Conservation (phyloP, 2,888 invertebrate species). For the Adela reaumurella region DNA sequence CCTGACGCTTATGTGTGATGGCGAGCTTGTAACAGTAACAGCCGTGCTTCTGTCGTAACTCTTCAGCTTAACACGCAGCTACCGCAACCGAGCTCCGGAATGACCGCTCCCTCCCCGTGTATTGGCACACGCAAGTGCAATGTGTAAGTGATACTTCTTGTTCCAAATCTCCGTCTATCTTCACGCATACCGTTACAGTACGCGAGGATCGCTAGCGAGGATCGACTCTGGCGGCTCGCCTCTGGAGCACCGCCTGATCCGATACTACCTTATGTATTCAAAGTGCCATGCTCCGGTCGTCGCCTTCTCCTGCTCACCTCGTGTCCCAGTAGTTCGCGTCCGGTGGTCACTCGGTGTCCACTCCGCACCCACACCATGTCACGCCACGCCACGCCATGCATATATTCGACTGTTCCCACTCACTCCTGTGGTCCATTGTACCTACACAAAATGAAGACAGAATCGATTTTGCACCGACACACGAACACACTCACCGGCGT, state of each 20-base stretch:
- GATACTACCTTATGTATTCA: conserved; percentile 24
- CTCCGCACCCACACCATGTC: background rate
- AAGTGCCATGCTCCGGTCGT: conserved; percentile 57
- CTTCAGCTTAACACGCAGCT: conserved; percentile 1
- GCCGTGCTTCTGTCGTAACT: background rate
- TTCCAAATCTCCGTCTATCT: conserved; percentile 57
- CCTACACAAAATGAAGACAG: conserved; percentile 31
- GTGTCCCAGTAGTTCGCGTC: conserved; percentile 1
- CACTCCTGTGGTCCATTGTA: no score
- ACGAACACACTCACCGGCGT: conserved; percentile 33
- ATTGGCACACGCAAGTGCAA: conserved; percentile 56
- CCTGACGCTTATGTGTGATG: conserved; percentile 49
- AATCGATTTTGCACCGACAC: conserved; percentile 65
- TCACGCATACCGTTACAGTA: conserved; percentile 46
- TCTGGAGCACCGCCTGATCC: background rate
- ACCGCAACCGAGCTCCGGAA: background rate
- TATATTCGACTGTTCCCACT: no score
- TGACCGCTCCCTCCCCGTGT: conserved; percentile 23
- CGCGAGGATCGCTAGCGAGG: conserved; percentile 38
- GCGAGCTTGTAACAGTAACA: conserved; percentile 23
- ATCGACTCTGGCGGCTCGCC: background rate
- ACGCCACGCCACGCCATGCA: no score
- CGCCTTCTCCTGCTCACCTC: conserved; percentile 37
- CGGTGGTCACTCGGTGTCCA: background rate
- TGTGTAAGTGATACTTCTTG: conserved; percentile 56